These are phyloP conservation scores for Bambusicola thoracicus DNA, from an alignment of 2,113 vertebrate species.

Conservation along the genomic window DNA sequence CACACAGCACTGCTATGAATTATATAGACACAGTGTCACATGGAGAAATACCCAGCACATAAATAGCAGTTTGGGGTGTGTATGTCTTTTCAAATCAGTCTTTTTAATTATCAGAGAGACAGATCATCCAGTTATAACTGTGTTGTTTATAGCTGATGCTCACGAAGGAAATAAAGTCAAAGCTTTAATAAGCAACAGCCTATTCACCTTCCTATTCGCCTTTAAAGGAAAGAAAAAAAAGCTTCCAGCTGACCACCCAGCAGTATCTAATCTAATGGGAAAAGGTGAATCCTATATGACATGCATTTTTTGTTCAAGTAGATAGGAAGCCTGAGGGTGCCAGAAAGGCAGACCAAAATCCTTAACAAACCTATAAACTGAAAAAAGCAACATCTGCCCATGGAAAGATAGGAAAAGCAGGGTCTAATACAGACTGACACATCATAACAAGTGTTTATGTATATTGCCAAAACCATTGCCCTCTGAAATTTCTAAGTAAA, in stretches of 20 bases:
- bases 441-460: conserved; percentile 59
- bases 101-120: neutral
- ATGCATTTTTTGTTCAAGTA: conserved; percentile 24
- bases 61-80: neutral
- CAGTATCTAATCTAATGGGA: conserved; percentile 11
- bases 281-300: conserved; percentile 62
- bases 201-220: neutral
- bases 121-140: neutral
- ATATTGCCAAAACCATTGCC: neutral
- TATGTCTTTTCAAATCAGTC: neutral
- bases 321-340: conserved; percentile 50
- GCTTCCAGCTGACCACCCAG: conserved; percentile 41
- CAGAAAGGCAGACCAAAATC: conserved; percentile 9
- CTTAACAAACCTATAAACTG: conserved; percentile 29
- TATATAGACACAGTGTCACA: rapidly evolving
- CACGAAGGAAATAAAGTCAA: neutral
- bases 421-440: conserved; percentile 58
- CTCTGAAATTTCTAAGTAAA: conserved; percentile 38
- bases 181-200: neutral
- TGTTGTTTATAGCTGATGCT: neutral
- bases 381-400: conserved; percentile 59
- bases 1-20: neutral
- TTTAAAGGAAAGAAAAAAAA: neutral
- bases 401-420: conserved; percentile 35
- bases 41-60: neutral